A percentile compares a stretch with the other conserved stretches of the same genome.
Evolutionary conservation across 2,113 vertebrate species (phyloP).

Genomic region (Oceanites oceanicus): DNA sequence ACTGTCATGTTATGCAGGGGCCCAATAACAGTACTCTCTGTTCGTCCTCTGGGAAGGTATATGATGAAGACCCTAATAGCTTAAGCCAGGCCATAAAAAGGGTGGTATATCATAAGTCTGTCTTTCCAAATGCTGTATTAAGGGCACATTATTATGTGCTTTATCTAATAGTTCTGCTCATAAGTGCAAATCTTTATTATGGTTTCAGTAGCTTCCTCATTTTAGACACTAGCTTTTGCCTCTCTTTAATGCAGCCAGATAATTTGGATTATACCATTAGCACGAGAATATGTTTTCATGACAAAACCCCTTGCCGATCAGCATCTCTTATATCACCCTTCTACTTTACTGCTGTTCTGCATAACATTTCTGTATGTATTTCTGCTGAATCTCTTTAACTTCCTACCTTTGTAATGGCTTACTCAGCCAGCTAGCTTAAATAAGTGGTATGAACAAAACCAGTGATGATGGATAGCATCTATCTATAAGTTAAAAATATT

Average conservation of each 20-base stretch:
- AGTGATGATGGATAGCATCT: background rate
- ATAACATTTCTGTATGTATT: background rate
- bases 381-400: background rate
- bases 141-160: background rate
- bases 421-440: too few relatives aligned
- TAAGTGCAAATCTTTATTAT: conserved; percentile 19
- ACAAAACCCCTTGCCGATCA: background rate
- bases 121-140: background rate
- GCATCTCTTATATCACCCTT: background rate
- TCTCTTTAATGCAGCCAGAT: conserved; percentile 12
- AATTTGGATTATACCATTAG: conserved; percentile 23
- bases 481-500: background rate
- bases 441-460: background rate
- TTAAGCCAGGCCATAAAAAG: background rate
- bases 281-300: background rate
- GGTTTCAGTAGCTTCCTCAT: background rate
- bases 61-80: background rate
- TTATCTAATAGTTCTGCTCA: background rate
- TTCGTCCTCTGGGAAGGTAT: background rate
- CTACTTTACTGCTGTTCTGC: background rate
- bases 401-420: background rate
- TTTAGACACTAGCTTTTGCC: background rate
- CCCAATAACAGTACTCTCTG: fast-evolving
- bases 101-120: background rate
- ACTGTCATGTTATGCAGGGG: background rate